Conservation (phyloP, 1,140 invertebrate species). For the Medauroidea extradentata region DNA sequence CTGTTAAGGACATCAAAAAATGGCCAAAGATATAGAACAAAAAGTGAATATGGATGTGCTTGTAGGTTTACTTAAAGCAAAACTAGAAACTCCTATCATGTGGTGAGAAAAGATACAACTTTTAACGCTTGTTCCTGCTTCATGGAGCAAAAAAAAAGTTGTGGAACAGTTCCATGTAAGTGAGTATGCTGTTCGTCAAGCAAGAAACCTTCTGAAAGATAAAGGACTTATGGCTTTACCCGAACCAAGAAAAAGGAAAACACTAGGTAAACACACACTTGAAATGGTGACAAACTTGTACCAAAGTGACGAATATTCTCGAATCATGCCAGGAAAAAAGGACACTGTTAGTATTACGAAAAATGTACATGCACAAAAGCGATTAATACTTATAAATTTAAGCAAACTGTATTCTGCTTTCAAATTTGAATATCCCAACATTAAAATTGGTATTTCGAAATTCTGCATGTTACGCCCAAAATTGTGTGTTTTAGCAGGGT, state of each 20-base stretch:
- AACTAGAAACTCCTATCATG: neutral
- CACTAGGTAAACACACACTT: constrained; percentile 12
- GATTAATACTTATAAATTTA: constrained; percentile 1
- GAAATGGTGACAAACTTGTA: constrained; percentile 15
- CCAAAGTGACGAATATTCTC: constrained; percentile 18
- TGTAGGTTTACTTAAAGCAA: no score
- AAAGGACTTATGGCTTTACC: constrained; percentile 12
- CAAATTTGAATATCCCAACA: no score
- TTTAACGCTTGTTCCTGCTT: constrained; percentile 9
- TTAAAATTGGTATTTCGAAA: no score
- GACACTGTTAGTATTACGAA: neutral
- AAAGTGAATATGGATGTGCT: no score
- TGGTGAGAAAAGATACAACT: constrained; percentile 2
- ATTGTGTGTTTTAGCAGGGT: no score
- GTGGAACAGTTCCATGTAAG: neutral
- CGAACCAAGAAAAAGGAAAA: constrained; percentile 9
- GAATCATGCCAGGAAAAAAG: constrained; percentile 14
- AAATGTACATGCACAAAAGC: neutral
- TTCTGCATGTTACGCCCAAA: no score
- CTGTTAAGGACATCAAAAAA: no score
- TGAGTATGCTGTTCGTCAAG: constrained; percentile 6
- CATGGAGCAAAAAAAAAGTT: constrained; percentile 8
- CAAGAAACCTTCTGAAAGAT: constrained; percentile 12
- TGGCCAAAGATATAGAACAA: no score
- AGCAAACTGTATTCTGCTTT: neutral